Evolutionary conservation across 1,140 invertebrate genomes (phyloP), one percentile per base, ranked within the genome.

Genomic region (Eriosoma lanigerum): DNA sequence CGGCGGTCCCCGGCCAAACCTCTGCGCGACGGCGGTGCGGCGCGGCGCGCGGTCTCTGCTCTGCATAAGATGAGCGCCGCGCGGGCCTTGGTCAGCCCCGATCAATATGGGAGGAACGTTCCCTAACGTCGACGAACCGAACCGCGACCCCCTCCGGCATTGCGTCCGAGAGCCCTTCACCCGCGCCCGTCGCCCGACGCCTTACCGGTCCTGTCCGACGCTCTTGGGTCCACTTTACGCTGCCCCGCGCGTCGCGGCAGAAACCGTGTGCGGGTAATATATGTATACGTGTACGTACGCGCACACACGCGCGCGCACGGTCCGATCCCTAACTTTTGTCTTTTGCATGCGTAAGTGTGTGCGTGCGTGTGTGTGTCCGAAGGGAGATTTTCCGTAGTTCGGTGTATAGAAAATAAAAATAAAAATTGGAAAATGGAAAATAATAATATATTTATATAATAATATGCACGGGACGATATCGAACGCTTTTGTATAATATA

Each of bases 21-120:
- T 78, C 75, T 78, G 48, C 44, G 75, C 56, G 32, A 44, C 52
- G 38, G 75, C 24, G 75, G 75, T 3, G n/a, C 26, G 54, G 52
- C 17, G 75, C 54, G 75, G 75, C 10, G 75, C 10, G 75, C 75
- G 75, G 75, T 78, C 75, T 78, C 75, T 78, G 75, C 75, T 78
- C 75, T 78, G 75, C 75, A 78, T 78, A 78, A 78, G 75, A 78
- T 78, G 75, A 78, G 54, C 75, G 75, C 75, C 75, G 75, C 75
- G 75, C 75, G 75, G 75, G 75, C 75, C 75, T 78, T 78, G 75
- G 75, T 78, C 75, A 78, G 75, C 75, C 75, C 75, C 75, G 75
- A 78, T 78, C 75, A 78, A 78, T 78, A 78, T 78, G 75, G 75
- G 75, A 78, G 75, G 75, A 78, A 78, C 75, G 75, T 78, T 78